A percentile compares a stretch with the other conserved stretches of the same genome.
Conservation (phyloP, 2,888 invertebrate genomes). For the Plutella xylostella region DNA sequence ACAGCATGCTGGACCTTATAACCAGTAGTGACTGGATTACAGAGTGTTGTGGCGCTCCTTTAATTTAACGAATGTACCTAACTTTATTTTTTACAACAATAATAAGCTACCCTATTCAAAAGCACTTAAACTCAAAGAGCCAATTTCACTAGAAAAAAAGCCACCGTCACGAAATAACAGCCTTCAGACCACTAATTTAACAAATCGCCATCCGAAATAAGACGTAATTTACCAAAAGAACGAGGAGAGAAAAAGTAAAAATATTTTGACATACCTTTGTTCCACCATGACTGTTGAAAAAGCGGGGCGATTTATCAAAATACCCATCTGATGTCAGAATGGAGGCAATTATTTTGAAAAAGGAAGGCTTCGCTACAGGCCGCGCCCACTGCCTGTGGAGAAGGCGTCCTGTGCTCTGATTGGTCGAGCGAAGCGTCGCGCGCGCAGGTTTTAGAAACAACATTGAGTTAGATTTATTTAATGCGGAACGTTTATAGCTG, state of each 20-base stretch:
- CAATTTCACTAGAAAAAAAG: constrained; percentile 1
- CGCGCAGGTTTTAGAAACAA: constrained; percentile 16
- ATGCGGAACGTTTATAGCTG: constrained; percentile 17
- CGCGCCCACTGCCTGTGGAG: constrained; percentile 20
- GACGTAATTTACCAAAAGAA: neutral
- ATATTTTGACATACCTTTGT: constrained; percentile 22
- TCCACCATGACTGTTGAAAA: constrained; percentile 13
- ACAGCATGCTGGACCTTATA: no score
- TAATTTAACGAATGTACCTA: no score
- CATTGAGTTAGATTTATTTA: constrained; percentile 18
- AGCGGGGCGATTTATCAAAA: constrained; percentile 18
- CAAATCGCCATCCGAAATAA: neutral
- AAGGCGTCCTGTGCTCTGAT: constrained; percentile 14
- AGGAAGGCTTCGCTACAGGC: constrained; percentile 3
- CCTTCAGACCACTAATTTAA: neutral
- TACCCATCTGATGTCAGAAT: constrained; percentile 8
- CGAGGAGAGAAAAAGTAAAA: constrained; percentile 15
- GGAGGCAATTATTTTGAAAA: constrained; percentile 13
- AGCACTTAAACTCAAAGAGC: neutral
- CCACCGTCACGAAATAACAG: constrained; percentile 1
- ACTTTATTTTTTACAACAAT: no score
- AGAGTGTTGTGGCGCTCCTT: no score
- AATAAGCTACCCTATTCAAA: no score
- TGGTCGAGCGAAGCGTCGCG: constrained; percentile 17
- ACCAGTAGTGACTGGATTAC: no score